These are phyloP conservation scores for Entomobrya multifasciata DNA, from an alignment of 2,888 invertebrate species.

Conservation along the genomic window DNA sequence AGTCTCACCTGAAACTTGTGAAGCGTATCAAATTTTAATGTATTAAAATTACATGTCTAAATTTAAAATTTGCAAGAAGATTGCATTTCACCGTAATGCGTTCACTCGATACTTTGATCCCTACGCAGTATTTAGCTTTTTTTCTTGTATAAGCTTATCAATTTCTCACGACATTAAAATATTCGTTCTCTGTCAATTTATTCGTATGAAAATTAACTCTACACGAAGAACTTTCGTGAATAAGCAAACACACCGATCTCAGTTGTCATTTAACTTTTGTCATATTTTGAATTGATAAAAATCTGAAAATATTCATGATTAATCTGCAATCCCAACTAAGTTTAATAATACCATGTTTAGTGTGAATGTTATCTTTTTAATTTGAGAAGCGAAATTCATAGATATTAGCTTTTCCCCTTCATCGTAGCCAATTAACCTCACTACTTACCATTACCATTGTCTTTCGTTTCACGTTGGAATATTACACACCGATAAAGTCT, in stretches of 20 bases:
- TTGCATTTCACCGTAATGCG: background rate
- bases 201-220: constrained; percentile 28
- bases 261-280: no score
- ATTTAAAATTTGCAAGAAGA: no score
- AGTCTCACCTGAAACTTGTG: no score
- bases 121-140: no score
- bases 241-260: background rate
- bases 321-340: no score
- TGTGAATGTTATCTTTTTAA: background rate
- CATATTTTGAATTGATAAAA: no score
- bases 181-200: background rate
- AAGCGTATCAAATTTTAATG: no score
- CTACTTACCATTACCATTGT: background rate
- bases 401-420: background rate
- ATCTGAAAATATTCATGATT: no score
- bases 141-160: constrained; percentile 38
- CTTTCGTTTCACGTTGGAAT: background rate
- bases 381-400: background rate
- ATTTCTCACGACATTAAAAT: constrained; percentile 54
- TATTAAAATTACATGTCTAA: no score
- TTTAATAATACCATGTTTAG: no score
- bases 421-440: no score
- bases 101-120: background rate
- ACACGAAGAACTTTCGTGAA: constrained; percentile 1
- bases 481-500: no score